Conservation (phyloP, 2,888 invertebrate species). For the Trichogramma dendrolimi region DNA sequence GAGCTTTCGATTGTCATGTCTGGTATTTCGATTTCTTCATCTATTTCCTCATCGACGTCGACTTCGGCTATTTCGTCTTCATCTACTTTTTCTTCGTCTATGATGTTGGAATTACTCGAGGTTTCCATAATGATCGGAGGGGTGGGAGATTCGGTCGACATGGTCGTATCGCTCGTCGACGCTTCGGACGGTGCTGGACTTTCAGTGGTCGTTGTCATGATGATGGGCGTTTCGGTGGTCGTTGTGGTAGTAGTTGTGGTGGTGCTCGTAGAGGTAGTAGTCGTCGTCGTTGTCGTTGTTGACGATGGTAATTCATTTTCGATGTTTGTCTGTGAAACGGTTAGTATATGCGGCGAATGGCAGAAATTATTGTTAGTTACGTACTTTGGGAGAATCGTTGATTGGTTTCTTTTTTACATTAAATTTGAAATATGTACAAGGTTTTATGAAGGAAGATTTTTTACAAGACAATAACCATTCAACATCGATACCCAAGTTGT, state of each 20-base stretch:
- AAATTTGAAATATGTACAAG: too few species aligned
- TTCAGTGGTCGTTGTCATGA: slow-evolving; percentile 5
- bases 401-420: too few species aligned
- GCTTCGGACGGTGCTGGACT: slow-evolving; percentile 27
- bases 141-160: slow-evolving; percentile 3
- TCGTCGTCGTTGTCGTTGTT: slow-evolving; percentile 26
- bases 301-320: slow-evolving; percentile 35
- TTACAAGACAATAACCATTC: too few species aligned
- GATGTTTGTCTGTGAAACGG: slow-evolving; percentile 49
- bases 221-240: slow-evolving; percentile 16
- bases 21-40: not conserved
- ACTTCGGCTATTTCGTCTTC: not conserved
- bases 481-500: too few species aligned
- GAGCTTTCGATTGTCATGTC: not conserved
- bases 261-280: slow-evolving; percentile 31
- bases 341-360: slow-evolving; percentile 51
- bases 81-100: not conserved
- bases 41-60: not conserved
- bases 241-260: slow-evolving; percentile 33
- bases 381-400: slow-evolving; percentile 15
- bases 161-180: slow-evolving; percentile 17
- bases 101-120: not conserved
- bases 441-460: too few species aligned
- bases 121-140: slow-evolving; percentile 1
- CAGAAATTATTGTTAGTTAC: slow-evolving; percentile 47